These are phyloP conservation scores for Falco concolor DNA, from an alignment of 2,797 vertebrate species.

Conservation along the genomic window DNA sequence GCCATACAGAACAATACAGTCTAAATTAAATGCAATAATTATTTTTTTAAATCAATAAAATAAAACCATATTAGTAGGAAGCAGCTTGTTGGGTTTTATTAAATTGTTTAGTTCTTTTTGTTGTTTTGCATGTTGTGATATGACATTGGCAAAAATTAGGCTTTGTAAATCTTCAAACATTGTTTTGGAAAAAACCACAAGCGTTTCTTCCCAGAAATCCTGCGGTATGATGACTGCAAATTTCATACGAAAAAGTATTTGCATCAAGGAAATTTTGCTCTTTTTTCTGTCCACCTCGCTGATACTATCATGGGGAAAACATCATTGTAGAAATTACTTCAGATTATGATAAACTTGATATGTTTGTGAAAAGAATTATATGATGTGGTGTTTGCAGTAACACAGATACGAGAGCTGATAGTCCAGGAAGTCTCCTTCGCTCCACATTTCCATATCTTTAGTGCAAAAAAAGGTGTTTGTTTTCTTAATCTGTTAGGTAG, in stretches of 20 bases:
- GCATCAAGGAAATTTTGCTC: constrained; percentile 42
- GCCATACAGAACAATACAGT: not conserved
- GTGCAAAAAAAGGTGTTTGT: not conserved
- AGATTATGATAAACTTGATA: not conserved
- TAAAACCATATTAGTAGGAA: not conserved
- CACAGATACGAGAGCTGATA: not conserved
- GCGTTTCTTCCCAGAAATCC: constrained; percentile 35
- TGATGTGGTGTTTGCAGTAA: not conserved
- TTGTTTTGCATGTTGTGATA: not conserved
- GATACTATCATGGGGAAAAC: constrained; percentile 12
- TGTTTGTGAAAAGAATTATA: not conserved
- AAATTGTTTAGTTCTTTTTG: not conserved
- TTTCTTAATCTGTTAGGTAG: not conserved
- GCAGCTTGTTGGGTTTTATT: not conserved
- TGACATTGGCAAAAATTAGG: not conserved
- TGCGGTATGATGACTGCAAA: not conserved
- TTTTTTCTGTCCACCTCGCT: not conserved
- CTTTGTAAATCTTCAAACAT: not conserved
- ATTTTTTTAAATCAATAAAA: not conserved
- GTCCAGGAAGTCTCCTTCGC: not conserved
- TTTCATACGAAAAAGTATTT: constrained; percentile 21
- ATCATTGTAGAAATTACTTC: not conserved
- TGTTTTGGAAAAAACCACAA: not conserved
- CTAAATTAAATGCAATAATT: not conserved
- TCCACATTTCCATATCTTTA: not conserved